phyloP scores from a whole-genome alignment of 2,113 vertebrate species.

The Spheniscus mendiculus region DNA sequence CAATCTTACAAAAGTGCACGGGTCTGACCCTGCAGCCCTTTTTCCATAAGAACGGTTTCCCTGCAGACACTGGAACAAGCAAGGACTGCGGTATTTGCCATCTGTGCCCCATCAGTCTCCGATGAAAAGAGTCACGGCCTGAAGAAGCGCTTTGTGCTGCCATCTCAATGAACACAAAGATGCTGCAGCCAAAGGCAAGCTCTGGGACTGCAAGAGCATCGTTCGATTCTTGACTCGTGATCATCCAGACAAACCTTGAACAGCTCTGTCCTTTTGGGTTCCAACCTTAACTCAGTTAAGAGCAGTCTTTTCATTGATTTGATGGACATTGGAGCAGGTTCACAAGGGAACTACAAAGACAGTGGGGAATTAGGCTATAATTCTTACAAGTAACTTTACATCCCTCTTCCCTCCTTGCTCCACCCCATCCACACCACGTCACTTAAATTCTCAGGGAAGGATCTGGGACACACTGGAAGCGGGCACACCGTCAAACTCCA shows the following conservation, averaged over 20 bases:
- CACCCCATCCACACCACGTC: rapidly evolving
- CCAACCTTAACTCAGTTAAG: background rate
- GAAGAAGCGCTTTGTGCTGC: background rate
- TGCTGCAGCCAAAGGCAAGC: background rate
- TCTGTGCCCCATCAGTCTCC: background rate
- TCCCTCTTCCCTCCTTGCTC: background rate
- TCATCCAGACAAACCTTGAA: background rate
- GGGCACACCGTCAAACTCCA: rapidly evolving
- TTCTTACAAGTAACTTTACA: background rate
- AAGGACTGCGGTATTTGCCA: background rate
- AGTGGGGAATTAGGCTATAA: rapidly evolving
- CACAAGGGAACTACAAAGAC: background rate
- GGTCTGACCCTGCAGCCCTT: background rate
- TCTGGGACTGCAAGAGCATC: background rate
- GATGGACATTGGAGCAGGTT: background rate
- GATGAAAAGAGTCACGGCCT: background rate
- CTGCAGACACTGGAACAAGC: background rate
- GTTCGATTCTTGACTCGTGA: rapidly evolving
- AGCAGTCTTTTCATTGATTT: background rate
- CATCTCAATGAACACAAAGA: background rate
- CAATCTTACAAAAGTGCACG: background rate
- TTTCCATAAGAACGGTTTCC: background rate
- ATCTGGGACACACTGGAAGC: rapidly evolving
- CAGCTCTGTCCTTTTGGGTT: background rate
- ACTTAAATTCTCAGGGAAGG: background rate